Conservation (phyloP, 2,888 invertebrate species). For the Xanthostigma xanthostigma region DNA sequence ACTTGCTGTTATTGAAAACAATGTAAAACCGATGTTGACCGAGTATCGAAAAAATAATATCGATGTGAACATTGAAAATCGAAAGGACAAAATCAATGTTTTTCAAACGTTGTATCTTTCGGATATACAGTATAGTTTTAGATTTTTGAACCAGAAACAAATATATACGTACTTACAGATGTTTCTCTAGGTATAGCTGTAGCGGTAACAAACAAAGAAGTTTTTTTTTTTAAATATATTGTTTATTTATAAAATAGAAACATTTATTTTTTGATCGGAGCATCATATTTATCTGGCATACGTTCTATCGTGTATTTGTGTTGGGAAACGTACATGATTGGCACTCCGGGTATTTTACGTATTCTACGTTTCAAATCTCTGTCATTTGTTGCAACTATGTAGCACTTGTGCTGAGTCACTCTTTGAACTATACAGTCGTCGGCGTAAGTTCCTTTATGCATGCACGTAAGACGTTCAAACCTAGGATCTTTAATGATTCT, state of each 20-base stretch:
- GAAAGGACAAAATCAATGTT: no score
- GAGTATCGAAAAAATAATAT: no score
- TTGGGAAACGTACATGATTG: constrained; percentile 92
- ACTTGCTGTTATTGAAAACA: no score
- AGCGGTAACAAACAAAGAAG: no score
- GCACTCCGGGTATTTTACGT: constrained; percentile 95
- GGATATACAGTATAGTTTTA: no score
- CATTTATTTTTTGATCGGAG: constrained; percentile 45
- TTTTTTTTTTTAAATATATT: constrained; percentile 19
- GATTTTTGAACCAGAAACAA: no score
- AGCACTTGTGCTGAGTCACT: constrained; percentile 96
- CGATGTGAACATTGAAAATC: no score
- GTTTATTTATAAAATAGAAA: neutral
- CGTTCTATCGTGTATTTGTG: constrained; percentile 91
- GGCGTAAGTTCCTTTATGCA: constrained; percentile 97
- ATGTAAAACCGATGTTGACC: no score
- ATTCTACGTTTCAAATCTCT: constrained; percentile 91
- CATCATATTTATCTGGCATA: constrained; percentile 98
- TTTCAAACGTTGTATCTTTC: no score
- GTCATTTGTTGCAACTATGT: constrained; percentile 98
- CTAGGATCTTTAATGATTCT: constrained; percentile 88
- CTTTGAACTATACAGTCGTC: constrained; percentile 96
- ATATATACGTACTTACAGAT: no score
- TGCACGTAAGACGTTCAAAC: constrained; percentile 82
- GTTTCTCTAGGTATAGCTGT: no score